Conservation (phyloP, 2,888 invertebrate species). For the Teleiodes luculella region DNA sequence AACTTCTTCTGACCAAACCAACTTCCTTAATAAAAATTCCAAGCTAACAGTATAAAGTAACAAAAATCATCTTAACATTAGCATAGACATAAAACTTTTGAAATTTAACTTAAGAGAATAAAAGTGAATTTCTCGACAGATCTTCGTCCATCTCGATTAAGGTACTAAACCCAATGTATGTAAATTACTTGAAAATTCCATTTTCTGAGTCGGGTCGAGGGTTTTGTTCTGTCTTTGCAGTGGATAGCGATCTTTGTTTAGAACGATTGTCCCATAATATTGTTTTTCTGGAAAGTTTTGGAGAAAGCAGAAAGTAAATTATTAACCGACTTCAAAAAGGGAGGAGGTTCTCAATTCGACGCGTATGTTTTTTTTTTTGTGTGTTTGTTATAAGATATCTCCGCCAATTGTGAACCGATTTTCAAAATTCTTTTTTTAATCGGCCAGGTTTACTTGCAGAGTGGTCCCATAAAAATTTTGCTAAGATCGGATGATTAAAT, state of each 20-base stretch:
- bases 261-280: too few species aligned
- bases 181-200: slow-evolving; percentile 39
- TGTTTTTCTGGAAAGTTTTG: not conserved
- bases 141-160: slow-evolving; percentile 27
- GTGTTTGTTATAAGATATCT: too few species aligned
- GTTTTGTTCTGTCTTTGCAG: not conserved
- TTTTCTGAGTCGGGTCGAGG: slow-evolving; percentile 21
- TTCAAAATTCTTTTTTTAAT: too few species aligned
- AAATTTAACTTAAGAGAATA: slow-evolving; percentile 32
- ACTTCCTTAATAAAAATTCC: slow-evolving; percentile 8
- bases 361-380: too few species aligned
- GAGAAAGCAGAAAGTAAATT: not conserved
- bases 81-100: slow-evolving; percentile 32
- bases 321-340: too few species aligned
- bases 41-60: slow-evolving; percentile 21
- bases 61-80: slow-evolving; percentile 28
- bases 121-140: slow-evolving; percentile 27
- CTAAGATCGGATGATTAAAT: too few species aligned
- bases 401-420: too few species aligned
- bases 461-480: too few species aligned
- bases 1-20: not conserved
- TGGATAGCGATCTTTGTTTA: too few species aligned
- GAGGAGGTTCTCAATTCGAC: too few species aligned
- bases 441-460: too few species aligned
- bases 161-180: slow-evolving; percentile 35